Base-by-base conservation (phyloP, 2,888 invertebrate genomes). In the Drosophila barbarae region DNA sequence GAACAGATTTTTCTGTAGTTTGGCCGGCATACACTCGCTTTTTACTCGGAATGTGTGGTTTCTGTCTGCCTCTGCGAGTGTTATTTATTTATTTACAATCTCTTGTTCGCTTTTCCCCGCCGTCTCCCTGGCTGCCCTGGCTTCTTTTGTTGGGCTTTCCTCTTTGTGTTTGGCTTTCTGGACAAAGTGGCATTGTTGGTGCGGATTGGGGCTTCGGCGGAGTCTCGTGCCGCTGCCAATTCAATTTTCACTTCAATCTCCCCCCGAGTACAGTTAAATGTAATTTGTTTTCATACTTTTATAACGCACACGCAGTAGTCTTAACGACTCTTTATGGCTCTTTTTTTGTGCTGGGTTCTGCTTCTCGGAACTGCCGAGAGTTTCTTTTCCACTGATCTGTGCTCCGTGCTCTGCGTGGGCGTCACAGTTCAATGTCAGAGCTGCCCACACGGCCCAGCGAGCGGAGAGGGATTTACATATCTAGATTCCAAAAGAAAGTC, bases 141-240 rank as follows among this genome's bases (percentile, higher is more conserved):
- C 38, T 61, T 28, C 69, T 46, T 39, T 58, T 56, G 66, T 47
- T 46, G 51, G 47, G 35, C 56, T 46, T 46, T 42, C 39, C 34
- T 44, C 55, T 23, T 35, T 46, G 58, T 23, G 41, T 50, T 51
- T 65, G 61, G 66, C 30, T 50, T 63, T 50, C 68, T 76, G 83
- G 74, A 74, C 78, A 77, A 77, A 77, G 77, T 77, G 71, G 85
- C 80, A 83, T 84, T 84, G 78, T 78, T 83, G 66, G 77, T 59
- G 42, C 52, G 55, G 56, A 54, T 67, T 63, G 63, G 47, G 56
- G 60, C 69, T 63, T 44, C 65, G 71, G 36, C 66, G 67, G 51
- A 39, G 68, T 68, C 68, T 68, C 77, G 78, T 78, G 83, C 85
- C 85, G 72, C 81, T 67, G 78, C 77, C 77, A 84, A 85, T 77